Base-by-base conservation (phyloP, 1,140 invertebrate genomes). In the Drosophila eugracilis region DNA sequence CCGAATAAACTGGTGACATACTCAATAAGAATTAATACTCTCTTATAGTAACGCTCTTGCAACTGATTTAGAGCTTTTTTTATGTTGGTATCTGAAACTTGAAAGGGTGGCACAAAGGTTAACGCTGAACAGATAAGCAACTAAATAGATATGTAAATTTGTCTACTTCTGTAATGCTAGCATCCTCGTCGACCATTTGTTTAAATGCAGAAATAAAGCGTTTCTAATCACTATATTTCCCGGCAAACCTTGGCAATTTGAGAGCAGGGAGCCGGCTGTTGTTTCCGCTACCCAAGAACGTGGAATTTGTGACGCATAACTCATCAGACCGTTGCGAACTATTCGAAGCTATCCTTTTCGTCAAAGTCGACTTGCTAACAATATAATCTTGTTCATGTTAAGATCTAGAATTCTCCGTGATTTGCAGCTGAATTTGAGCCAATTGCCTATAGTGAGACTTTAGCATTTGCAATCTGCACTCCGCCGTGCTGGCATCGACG, bases 1-100 rank as follows among this genome's bases (percentile, higher is more conserved):
- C n/a, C n/a, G n/a, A n/a, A n/a, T n/a, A n/a, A n/a, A n/a, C n/a
- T n/a, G n/a, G n/a, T n/a, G n/a, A n/a, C n/a, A n/a, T n/a, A n/a
- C n/a, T n/a, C n/a, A n/a, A n/a, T n/a, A n/a, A n/a, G n/a, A n/a
- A n/a, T n/a, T n/a, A n/a, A n/a, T n/a, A n/a, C n/a, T n/a, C n/a
- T n/a, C n/a, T n/a, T n/a, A n/a, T n/a, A n/a, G 37, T 39, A 39
- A 19, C 37, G 37, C 37, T 39, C 37, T 10, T 39, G 37, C 19
- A 17, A 19, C 15, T 39, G 15, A 17, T 39, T 39, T 19, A 39
- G 15, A 39, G 37, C 32, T n/a, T 30, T 30, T 30, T 30, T n/a
- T n/a, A n/a, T n/a, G n/a, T 21, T 42, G 39, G 39, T 10, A 19
- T 42, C 19, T 42, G 19, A 42, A 42, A 42, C 19, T 42, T 42